Evolutionary conservation across 2,113 vertebrate species (phyloP), one percentile per base, ranked within the genome.

Genomic region (Megalops atlanticus): DNA sequence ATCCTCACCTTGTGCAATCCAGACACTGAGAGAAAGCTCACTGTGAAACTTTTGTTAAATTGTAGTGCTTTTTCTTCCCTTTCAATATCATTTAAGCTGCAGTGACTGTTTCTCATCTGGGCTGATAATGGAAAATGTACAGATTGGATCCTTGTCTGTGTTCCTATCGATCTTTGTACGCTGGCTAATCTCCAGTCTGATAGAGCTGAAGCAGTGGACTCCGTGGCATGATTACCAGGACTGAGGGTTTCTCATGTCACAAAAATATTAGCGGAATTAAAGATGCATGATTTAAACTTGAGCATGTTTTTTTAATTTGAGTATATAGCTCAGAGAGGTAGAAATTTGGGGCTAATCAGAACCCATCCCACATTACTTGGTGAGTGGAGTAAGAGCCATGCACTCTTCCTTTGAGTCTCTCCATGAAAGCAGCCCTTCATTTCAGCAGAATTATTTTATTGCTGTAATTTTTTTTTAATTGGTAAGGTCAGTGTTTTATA

Each of bases 71-170:
- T 11, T 24, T 43, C 27, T 27, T 7, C 3, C 54, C 16, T 27
- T 21, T 36, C 47, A n/a, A 68, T 81, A 75, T 43, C 72, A 74
- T 36, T 54, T 38, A 12, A 40, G 45, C 72, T 74, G 12, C 79
- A 64, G 6, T 80, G 24, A n/a, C 79, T 64, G 52, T 41, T 80
- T 72, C 71, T 80, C 71, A 75, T 74, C 72, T 74, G 58, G 12
- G 0, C 49, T 36, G 79, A 75, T 80, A 74, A 80, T 80, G 49
- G 47, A 36, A 38, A 74, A 41, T 47, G 79, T 74, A 64, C 41
- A 21, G 49, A 80, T 27, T 6, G 35, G 78, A 11, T 71, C 27
- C 2, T 38, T 54, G 35, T 18, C 0, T 36, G 18, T 24, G 33
- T 69, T 54, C 3, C 21, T 39, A 74, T 54, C 35, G 24, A 21